Percentiles rank a stretch among this genome's conserved stretches.
phyloP scores from a whole-genome alignment of 2,113 vertebrate species.

The Leptobrachium leishanense region DNA sequence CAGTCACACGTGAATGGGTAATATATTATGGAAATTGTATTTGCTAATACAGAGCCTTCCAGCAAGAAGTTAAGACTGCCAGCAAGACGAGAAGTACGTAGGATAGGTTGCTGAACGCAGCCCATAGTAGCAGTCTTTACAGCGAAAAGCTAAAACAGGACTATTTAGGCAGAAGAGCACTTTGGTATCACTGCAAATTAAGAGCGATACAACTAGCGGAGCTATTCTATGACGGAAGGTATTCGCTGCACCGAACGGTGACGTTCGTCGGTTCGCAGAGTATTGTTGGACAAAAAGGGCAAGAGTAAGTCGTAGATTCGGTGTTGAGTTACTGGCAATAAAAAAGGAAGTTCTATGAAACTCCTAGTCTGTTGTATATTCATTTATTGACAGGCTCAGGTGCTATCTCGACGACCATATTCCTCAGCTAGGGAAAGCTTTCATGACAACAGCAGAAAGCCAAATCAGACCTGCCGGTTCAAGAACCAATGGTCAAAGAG shows the following conservation, averaged over 20 bases:
- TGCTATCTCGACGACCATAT: conserved; percentile 76
- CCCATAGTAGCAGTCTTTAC: conserved; percentile 58
- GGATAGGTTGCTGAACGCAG: conserved; percentile 52
- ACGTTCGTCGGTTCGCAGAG: conserved; percentile 51
- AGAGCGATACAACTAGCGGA: conserved; percentile 55
- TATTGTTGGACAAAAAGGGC: conserved; percentile 58
- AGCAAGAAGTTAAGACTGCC: conserved; percentile 60
- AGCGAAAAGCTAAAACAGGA: conserved; percentile 37
- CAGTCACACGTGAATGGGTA: conserved; percentile 65
- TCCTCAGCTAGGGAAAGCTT: conserved; percentile 70
- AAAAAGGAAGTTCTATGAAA: conserved; percentile 71
- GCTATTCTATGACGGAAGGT: conserved; percentile 59
- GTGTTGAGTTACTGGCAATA: conserved; percentile 76
- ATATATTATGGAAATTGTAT: conserved; percentile 59
- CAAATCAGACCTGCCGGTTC: conserved; percentile 63
- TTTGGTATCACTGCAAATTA: conserved; percentile 58
- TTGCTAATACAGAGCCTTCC: conserved; percentile 63
- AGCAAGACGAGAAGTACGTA: conserved; percentile 54
- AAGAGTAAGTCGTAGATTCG: conserved; percentile 56
- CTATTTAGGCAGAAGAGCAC: conserved; percentile 64
- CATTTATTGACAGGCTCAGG: conserved; percentile 72
- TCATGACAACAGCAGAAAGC: conserved; percentile 64
- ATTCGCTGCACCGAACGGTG: conserved; percentile 57
- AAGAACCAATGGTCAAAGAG: conserved; percentile 65
- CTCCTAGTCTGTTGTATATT: conserved; percentile 67